Evolutionary conservation across 1,140 invertebrate genomes (phyloP).

Genomic region (Bombus waltoni): DNA sequence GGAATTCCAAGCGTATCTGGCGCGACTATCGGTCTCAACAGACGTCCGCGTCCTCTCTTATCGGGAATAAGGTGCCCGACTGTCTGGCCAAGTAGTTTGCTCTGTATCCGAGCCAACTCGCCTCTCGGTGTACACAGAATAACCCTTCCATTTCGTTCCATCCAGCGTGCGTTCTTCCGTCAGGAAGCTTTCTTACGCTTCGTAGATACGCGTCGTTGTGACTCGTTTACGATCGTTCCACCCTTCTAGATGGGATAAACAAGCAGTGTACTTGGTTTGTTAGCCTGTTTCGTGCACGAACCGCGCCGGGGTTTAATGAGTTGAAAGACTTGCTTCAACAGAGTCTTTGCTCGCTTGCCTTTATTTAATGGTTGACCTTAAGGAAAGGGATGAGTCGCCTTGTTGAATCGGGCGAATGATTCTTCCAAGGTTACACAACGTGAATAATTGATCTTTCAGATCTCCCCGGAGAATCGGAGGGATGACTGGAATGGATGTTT

Average conservation of each 20-base stretch:
- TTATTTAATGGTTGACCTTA: background rate
- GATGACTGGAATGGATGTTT: background rate
- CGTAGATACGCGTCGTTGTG: background rate
- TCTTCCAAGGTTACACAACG: background rate
- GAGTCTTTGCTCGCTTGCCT: background rate
- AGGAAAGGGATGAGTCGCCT: too few species aligned
- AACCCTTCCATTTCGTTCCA: background rate
- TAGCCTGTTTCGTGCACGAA: background rate
- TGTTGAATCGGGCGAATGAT: background rate
- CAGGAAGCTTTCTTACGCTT: background rate
- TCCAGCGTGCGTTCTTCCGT: background rate
- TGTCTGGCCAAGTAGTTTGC: slow-evolving; percentile 73
- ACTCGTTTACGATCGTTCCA: background rate
- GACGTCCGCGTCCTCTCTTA: slow-evolving; percentile 41
- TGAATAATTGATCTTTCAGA: slow-evolving; percentile 5
- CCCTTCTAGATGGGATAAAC: background rate
- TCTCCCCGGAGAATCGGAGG: too few species aligned
- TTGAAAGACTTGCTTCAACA: background rate
- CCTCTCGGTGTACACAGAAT: background rate
- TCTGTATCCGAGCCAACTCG: slow-evolving; percentile 55
- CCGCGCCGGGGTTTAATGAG: background rate
- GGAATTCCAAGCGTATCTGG: slow-evolving; percentile 38
- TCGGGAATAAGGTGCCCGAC: slow-evolving; percentile 63
- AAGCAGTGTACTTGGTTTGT: background rate
- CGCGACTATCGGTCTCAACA: slow-evolving; percentile 56